Evolutionary conservation across 2,113 vertebrate species (phyloP), one percentile per base, ranked within the genome.

Genomic region (Naja naja): DNA sequence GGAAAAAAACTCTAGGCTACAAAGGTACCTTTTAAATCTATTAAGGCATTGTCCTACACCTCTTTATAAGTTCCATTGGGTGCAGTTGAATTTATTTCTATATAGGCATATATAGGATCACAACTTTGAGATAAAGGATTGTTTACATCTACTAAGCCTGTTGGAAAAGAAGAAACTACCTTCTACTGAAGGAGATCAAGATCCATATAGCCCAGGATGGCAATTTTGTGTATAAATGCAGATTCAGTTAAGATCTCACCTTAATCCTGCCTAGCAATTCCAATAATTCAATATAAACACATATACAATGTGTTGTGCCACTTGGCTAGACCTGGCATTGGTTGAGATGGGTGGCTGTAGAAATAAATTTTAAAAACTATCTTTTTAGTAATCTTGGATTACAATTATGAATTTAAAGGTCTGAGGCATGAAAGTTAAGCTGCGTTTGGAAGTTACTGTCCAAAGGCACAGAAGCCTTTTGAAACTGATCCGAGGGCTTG

Each of bases 11-110:
- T 86, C 23, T 54, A 3, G 34, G 0, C 54, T 43, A 85, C 18
- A 6, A 86, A 58, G 54, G 23, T 56, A 45, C 39, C 5, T 22
- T 92, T 92, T 54, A 45, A 0, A 0, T 20, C 0, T 60, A 16
- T 34, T 6, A 22, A 49, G 43, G 52, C 39, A 52, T 27, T 3
- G 25, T 56, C 25, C 23, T 49, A 27, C 0, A 5, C 88, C 11
- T 30, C 54, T 56, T 39, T 89, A 34, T 81, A 49, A 23, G 25
- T 89, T 85, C 52, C 64, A 0, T 45, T 49, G 0, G 10, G 43
- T 27, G 58, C 22, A 25, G 87, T 39, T 18, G 69, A 81, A 81
- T 39, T 81, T 81, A 81, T 81, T 81, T 81, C n/a, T 81, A 39
- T 7, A 39, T 81, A 39, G 20, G 69, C n/a, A 39, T 16, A 81